Percentiles rank a stretch among this genome's conserved stretches.
Evolutionary conservation across 1,140 invertebrate species (phyloP).

Genomic region (Samia ricini): DNA sequence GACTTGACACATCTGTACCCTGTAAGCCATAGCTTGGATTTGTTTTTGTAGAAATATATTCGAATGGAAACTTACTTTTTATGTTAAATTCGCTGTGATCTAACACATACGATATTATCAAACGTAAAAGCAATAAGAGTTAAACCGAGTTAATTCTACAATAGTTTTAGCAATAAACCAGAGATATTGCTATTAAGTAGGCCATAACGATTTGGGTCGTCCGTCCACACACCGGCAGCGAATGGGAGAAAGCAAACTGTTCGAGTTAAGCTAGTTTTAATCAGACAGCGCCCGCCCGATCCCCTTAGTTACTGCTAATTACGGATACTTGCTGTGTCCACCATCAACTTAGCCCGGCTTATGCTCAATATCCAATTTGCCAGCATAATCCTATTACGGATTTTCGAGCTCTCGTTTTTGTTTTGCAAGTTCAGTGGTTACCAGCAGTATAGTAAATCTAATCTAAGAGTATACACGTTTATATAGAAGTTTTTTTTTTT

Average conservation of each 20-base stretch:
- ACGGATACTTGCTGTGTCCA: conserved; percentile 60
- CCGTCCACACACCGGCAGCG: background rate
- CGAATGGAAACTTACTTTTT: too few relatives aligned
- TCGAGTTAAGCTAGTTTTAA: conserved; percentile 15
- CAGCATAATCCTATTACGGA: conserved; percentile 62
- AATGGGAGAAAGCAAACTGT: background rate
- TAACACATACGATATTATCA: too few relatives aligned
- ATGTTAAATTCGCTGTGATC: too few relatives aligned
- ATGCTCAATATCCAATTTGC: conserved; percentile 67
- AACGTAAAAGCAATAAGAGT: too few relatives aligned
- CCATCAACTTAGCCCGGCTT: conserved; percentile 57
- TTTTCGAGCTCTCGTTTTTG: conserved; percentile 57
- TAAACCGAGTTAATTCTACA: background rate
- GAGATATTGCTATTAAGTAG: background rate
- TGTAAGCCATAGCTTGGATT: too few relatives aligned
- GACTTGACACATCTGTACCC: too few relatives aligned
- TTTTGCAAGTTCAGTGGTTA: conserved; percentile 9
- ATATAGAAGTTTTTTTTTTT: too few relatives aligned
- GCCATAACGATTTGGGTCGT: background rate
- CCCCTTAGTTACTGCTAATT: conserved; percentile 71
- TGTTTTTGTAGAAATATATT: too few relatives aligned
- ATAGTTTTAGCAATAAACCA: background rate
- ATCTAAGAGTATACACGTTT: too few relatives aligned
- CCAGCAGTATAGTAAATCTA: too few relatives aligned
- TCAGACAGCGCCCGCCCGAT: conserved; percentile 6